These are phyloP conservation scores for Microtus montanus DNA, from an alignment of 2,113 vertebrate genomes.

Conservation along the genomic window DNA sequence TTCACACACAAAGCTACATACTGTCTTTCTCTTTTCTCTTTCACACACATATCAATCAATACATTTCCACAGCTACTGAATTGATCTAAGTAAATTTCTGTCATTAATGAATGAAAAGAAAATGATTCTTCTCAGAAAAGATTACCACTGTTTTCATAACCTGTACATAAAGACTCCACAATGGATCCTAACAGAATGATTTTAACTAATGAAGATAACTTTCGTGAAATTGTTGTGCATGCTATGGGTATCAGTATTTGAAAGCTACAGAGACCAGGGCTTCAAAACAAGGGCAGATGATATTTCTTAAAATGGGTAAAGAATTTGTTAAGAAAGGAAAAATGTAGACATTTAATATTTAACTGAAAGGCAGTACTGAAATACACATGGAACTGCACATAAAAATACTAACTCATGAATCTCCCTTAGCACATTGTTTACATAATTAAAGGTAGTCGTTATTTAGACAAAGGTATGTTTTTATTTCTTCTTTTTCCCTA, in stretches of 20 bases:
- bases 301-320: constrained; percentile 31
- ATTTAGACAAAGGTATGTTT: constrained; percentile 7
- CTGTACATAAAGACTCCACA: not conserved
- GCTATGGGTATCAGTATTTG: not conserved
- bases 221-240: not conserved
- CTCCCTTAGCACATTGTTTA: not conserved
- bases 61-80: not conserved
- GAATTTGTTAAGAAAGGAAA: constrained; percentile 42
- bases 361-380: not conserved
- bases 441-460: not conserved
- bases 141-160: not conserved
- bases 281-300: constrained; percentile 37
- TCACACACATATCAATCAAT: not conserved
- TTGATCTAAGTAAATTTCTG: not conserved
- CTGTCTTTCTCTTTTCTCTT: not conserved
- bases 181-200: constrained; percentile 43
- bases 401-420: constrained; percentile 2
- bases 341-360: not conserved
- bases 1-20: not conserved
- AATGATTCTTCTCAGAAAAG: constrained; percentile 27
- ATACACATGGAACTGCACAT: not conserved
- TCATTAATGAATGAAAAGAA: not conserved
- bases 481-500: not conserved
- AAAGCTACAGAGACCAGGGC: constrained; percentile 33
- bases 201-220: constrained; percentile 45